Evolutionary conservation across 2,113 vertebrate genomes (phyloP).

Genomic region (Madoqua kirkii): DNA sequence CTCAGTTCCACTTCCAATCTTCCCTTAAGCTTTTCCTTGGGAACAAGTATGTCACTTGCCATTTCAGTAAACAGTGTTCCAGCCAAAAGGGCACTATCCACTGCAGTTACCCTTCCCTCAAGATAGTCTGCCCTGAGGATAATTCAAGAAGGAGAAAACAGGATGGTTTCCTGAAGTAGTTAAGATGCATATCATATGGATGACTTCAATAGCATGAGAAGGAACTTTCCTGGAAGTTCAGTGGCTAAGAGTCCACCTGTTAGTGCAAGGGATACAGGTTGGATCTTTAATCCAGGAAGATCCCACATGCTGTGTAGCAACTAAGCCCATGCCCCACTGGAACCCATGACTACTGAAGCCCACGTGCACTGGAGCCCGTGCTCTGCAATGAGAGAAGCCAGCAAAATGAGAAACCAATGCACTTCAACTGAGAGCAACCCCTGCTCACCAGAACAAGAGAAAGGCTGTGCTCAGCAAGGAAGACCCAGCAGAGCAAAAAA

Average conservation of each 20-base stretch:
- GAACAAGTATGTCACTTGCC: neutral
- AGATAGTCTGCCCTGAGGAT: neutral
- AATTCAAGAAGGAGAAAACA: neutral
- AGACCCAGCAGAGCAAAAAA: neutral
- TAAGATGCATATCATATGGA: neutral
- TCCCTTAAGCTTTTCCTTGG: neutral
- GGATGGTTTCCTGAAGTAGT: neutral
- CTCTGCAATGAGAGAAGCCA: neutral
- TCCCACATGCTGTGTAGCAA: neutral
- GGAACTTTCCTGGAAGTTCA: neutral
- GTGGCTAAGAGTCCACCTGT: neutral
- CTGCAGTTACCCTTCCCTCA: neutral
- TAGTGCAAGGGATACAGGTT: neutral
- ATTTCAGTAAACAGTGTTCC: neutral
- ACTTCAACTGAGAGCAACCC: neutral
- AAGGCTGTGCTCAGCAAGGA: neutral
- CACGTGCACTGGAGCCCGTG: no score
- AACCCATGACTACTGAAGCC: neutral
- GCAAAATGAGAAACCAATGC: neutral
- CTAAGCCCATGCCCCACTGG: neutral
- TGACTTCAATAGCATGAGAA: neutral
- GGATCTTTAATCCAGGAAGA: neutral
- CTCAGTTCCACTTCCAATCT: neutral
- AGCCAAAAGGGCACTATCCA: neutral
- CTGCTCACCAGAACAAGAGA: neutral